Conservation (phyloP, 2,113 vertebrate species). For the Cyprinodon tularosa region DNA sequence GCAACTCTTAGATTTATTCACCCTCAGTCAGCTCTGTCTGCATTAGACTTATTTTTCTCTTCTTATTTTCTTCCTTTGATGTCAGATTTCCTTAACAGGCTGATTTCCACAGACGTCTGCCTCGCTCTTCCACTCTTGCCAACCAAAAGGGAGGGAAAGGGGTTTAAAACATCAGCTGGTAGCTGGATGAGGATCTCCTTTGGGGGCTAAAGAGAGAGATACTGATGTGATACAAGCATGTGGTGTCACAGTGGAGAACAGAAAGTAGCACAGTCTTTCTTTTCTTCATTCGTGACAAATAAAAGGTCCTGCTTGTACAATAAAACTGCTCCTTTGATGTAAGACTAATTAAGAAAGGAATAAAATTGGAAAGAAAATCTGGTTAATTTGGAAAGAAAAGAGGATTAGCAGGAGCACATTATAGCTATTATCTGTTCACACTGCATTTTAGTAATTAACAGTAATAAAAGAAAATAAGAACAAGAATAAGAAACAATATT, state of each 20-base stretch:
- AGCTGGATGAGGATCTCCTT: conserved; percentile 46
- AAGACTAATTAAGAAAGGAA: conserved; percentile 52
- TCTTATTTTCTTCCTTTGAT: conserved; percentile 62
- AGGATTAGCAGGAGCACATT: conserved; percentile 52
- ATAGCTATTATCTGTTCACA: conserved; percentile 51
- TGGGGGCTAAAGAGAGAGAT: conserved; percentile 10
- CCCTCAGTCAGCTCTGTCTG: conserved; percentile 15
- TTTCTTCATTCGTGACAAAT: conserved; percentile 66
- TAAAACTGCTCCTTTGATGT: conserved; percentile 58
- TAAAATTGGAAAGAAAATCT: conserved; percentile 8
- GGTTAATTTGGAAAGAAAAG: conserved; percentile 25
- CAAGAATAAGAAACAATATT: conserved; percentile 41
- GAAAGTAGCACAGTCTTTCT: conserved; percentile 41
- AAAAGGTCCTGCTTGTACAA: conserved; percentile 59
- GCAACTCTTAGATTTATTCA: conserved; percentile 12
- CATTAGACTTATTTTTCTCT: conserved; percentile 40
- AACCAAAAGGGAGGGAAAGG: neutral
- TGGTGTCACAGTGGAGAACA: conserved; percentile 39
- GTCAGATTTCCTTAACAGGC: conserved; percentile 45
- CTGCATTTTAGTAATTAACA: conserved; percentile 46
- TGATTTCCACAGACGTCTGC: conserved; percentile 36
- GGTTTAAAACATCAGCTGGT: conserved; percentile 44
- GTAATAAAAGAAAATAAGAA: conserved; percentile 48
- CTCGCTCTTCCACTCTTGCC: conserved; percentile 26
- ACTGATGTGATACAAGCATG: conserved; percentile 50